Percentiles rank a stretch among this genome's conserved stretches.
These are phyloP conservation scores for Hirtodrosophila cameraria DNA, from an alignment of 2,888 invertebrate genomes.

Conservation along the genomic window DNA sequence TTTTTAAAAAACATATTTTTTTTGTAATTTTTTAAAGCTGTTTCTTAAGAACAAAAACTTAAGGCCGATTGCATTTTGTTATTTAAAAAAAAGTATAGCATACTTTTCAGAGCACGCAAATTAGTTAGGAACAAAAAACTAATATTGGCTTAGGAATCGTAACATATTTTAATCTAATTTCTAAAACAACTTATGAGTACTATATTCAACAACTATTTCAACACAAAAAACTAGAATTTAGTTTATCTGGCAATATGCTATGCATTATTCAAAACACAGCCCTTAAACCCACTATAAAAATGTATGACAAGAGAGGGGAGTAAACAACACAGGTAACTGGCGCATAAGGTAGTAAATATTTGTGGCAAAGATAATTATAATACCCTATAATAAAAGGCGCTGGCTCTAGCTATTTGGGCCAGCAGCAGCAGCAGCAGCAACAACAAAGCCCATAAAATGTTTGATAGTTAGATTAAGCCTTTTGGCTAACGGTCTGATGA, in stretches of 20 bases:
- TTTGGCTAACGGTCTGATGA: constrained; percentile 14
- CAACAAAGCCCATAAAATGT: constrained; percentile 56
- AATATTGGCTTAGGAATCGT: no score
- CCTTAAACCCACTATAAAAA: constrained; percentile 24
- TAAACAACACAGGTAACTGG: constrained; percentile 1
- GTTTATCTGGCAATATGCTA: no score
- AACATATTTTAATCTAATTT: not conserved
- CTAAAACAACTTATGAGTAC: not conserved
- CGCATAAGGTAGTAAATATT: constrained; percentile 31
- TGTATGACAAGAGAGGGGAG: constrained; percentile 18
- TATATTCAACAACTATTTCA: constrained; percentile 3
- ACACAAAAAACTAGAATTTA: not conserved
- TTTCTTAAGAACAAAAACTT: no score
- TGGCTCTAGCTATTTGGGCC: constrained; percentile 3
- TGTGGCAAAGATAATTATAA: constrained; percentile 57
- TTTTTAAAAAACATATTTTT: no score
- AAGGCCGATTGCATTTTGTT: no score
- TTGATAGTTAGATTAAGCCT: constrained; percentile 52
- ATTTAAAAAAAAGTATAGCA: no score
- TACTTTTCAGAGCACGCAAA: constrained; percentile 20
- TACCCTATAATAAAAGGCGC: constrained; percentile 27
- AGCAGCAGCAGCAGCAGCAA: constrained; percentile 21
- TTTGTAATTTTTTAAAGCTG: no score
- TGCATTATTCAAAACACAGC: not conserved
- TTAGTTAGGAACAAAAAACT: no score